phyloP scores from a whole-genome alignment of 1,140 invertebrate species.

The Solenopsis fugax region DNA sequence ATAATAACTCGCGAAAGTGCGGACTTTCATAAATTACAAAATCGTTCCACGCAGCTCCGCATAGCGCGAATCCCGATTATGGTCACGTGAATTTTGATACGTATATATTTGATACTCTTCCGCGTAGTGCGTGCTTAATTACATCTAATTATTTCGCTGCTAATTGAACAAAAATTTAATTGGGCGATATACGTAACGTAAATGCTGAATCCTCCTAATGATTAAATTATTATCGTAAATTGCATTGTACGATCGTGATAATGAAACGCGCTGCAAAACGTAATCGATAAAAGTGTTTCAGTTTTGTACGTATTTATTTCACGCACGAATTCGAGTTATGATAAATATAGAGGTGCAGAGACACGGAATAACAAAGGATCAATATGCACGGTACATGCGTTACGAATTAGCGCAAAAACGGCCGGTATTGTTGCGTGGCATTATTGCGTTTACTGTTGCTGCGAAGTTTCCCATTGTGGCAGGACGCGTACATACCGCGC shows the following conservation, averaged over 20 bases:
- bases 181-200: not conserved
- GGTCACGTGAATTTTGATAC: conserved; percentile 2
- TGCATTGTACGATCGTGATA: not conserved
- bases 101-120: not conserved
- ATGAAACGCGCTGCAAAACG: not conserved
- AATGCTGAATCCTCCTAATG: not conserved
- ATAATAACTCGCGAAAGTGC: conserved; percentile 41
- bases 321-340: not conserved
- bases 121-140: conserved; percentile 27
- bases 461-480: conserved; percentile 28
- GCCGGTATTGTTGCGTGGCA: conserved; percentile 13
- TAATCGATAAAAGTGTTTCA: not conserved
- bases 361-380: not conserved
- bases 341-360: not conserved
- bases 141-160: conserved; percentile 20
- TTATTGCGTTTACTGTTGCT: not conserved
- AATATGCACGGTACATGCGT: not conserved
- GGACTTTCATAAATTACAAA: conserved; percentile 30
- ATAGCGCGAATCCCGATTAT: not conserved
- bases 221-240: conserved; percentile 18
- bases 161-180: conserved; percentile 41
- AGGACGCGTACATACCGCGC: not conserved
- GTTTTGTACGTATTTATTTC: conserved; percentile 4
- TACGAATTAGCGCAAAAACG: conserved; percentile 25
- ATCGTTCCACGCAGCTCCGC: not conserved